These are phyloP conservation scores for Allolobophora icterica DNA, from an alignment of 2,888 invertebrate genomes.

Conservation along the genomic window DNA sequence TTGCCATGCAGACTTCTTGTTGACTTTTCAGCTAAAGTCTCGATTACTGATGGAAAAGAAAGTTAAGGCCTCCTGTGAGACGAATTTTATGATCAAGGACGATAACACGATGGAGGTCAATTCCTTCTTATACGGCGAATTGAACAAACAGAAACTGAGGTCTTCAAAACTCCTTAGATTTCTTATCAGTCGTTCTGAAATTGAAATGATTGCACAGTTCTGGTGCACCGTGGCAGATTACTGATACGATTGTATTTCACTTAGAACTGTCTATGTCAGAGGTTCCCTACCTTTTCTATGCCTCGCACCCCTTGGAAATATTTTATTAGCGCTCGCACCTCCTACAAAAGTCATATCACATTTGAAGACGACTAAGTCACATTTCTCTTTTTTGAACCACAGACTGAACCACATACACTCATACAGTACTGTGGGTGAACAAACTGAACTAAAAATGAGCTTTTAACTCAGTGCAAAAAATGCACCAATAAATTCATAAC, in stretches of 20 bases:
- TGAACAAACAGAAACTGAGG: conserved; percentile 45
- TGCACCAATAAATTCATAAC: too few species aligned
- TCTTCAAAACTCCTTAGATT: not conserved
- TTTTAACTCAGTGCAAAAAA: too few species aligned
- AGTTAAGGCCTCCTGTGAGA: not conserved
- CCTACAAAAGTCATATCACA: too few species aligned
- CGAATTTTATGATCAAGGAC: not conserved
- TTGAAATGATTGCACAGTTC: not conserved
- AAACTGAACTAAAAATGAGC: too few species aligned
- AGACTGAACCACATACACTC: too few species aligned
- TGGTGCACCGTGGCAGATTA: not conserved
- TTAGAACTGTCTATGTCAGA: too few species aligned
- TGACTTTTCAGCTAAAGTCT: conserved; percentile 8
- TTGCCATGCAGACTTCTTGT: not conserved
- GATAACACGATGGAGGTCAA: conserved; percentile 39
- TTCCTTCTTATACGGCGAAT: conserved; percentile 43
- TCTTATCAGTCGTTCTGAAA: not conserved
- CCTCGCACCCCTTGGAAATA: too few species aligned
- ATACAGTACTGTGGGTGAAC: too few species aligned
- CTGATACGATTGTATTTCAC: not conserved
- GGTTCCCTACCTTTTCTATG: too few species aligned
- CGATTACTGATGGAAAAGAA: not conserved
- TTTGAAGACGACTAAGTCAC: too few species aligned
- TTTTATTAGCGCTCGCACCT: too few species aligned
- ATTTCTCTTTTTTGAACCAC: too few species aligned